phyloP scores from a whole-genome alignment of 2,888 invertebrate species.

The Nephrotoma guestfalica region DNA sequence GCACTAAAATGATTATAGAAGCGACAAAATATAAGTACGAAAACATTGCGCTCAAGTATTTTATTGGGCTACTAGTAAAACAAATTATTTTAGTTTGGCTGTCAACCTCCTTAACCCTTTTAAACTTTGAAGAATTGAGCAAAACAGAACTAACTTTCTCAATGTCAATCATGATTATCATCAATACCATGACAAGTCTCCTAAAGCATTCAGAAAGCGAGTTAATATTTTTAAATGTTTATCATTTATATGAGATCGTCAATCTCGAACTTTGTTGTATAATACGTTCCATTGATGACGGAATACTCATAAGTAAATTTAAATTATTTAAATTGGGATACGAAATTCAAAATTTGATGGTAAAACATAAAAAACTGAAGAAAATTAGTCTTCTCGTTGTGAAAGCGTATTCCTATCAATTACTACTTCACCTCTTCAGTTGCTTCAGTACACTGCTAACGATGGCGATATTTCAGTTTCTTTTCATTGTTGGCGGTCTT shows the following conservation, averaged over 20 bases:
- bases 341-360: background rate
- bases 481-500: background rate
- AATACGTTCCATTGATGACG: background rate
- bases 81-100: background rate
- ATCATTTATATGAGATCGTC: background rate
- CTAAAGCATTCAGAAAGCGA: background rate
- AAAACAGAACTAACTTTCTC: background rate
- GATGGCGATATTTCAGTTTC: background rate
- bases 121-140: background rate
- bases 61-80: background rate
- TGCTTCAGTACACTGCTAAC: background rate
- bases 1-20: background rate
- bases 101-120: background rate
- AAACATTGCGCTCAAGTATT: background rate
- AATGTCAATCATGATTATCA: background rate
- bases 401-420: background rate
- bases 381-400: background rate
- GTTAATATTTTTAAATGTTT: background rate
- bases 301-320: background rate
- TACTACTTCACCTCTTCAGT: background rate
- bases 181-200: background rate
- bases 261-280: background rate
- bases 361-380: background rate
- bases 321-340: background rate
- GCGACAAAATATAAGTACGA: background rate